Evolutionary conservation across 2,888 invertebrate species (phyloP).

Genomic region (Polyommatus iphigenia): DNA sequence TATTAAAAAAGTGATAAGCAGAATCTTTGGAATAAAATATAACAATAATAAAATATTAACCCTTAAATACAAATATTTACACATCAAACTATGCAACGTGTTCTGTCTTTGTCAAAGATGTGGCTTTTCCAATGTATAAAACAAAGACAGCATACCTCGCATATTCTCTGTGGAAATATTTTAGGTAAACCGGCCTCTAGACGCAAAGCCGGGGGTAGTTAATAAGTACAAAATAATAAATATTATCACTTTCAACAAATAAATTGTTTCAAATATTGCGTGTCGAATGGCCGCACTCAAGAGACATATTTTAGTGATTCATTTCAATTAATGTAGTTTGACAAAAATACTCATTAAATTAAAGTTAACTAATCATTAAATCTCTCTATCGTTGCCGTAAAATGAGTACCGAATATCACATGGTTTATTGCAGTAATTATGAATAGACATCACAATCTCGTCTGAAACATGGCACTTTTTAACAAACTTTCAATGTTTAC

Average conservation of each 20-base stretch:
- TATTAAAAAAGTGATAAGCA: neutral
- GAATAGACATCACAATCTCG: slow-evolving; percentile 4
- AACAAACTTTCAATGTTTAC: slow-evolving; percentile 18
- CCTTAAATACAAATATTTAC: too few species aligned
- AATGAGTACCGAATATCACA: slow-evolving; percentile 24
- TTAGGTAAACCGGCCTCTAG: neutral
- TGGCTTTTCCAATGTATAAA: neutral
- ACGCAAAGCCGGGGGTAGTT: too few species aligned
- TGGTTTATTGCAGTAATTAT: slow-evolving; percentile 4
- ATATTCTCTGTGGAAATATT: neutral
- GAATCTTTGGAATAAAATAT: slow-evolving; percentile 14
- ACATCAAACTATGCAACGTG: too few species aligned
- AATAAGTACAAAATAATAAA: slow-evolving; percentile 18
- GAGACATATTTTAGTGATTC: too few species aligned
- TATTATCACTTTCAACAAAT: slow-evolving; percentile 4
- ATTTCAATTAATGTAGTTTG: too few species aligned
- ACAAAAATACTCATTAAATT: neutral
- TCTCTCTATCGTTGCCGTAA: neutral
- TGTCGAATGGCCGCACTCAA: neutral
- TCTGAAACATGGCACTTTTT: slow-evolving; percentile 19
- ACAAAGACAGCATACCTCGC: neutral
- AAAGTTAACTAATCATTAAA: neutral
- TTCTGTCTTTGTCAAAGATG: too few species aligned
- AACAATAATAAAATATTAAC: neutral
- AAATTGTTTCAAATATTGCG: neutral